Evolutionary conservation across 2,113 vertebrate genomes (phyloP).

Genomic region (rabbit (Oryctolagus cuniculus)): mOryCun1.1 NC_091434.1:50136001-50136500

Average conservation of each 20-base stretch:
- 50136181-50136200: background rate
- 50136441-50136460: no score
- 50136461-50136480: no score
- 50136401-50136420: background rate
- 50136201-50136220: background rate
- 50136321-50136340: background rate
- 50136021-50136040: constrained; percentile 93
- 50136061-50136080: constrained; percentile 92
- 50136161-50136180: background rate
- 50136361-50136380: background rate
- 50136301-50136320: background rate
- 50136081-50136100: constrained; percentile 92
- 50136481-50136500: no score
- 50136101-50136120: constrained; percentile 95
- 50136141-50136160: constrained; percentile 91
- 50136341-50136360: background rate
- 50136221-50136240: background rate
- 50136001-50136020: constrained; percentile 17
- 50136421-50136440: no score
- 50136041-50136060: constrained; percentile 97
- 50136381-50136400: background rate
- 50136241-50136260: background rate
- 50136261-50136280: background rate
- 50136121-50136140: constrained; percentile 94
- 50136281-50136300: background rate